Conservation (phyloP, 2,888 invertebrate genomes). For the Drosophila testacea region DNA sequence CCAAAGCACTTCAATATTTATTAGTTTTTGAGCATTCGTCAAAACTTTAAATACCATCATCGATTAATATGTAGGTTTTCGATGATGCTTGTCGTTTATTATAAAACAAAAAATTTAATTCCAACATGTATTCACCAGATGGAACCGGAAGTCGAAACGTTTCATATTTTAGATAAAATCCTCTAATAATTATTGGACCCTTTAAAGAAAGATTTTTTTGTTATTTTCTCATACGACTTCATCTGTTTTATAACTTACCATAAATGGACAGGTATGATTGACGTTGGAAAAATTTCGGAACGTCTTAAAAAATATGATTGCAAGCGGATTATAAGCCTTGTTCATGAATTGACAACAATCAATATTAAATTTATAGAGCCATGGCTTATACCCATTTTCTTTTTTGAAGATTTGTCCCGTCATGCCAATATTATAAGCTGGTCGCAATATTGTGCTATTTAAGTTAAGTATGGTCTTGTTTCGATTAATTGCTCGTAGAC, state of each 20-base stretch:
- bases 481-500: too few relatives aligned
- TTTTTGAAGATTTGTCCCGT: constrained; percentile 8
- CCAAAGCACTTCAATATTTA: too few relatives aligned
- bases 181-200: constrained; percentile 11
- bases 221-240: too few relatives aligned
- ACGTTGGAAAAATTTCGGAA: constrained; percentile 35
- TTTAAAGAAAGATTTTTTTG: background rate
- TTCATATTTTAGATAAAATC: constrained; percentile 20
- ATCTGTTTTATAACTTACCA: constrained; percentile 10
- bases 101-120: constrained; percentile 12
- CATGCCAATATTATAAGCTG: too few relatives aligned
- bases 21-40: too few relatives aligned
- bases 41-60: too few relatives aligned
- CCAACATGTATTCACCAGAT: constrained; percentile 28
- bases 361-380: constrained; percentile 21
- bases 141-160: constrained; percentile 32
- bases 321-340: constrained; percentile 27
- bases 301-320: constrained; percentile 7
- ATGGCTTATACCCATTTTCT: constrained; percentile 25
- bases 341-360: constrained; percentile 44
- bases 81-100: background rate
- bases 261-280: constrained; percentile 51
- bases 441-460: too few relatives aligned
- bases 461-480: too few relatives aligned
- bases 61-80: too few relatives aligned